Evolutionary conservation across 2,797 vertebrate genomes (phyloP), one percentile per base, ranked within the genome.

Genomic region (Allobates femoralis): DNA sequence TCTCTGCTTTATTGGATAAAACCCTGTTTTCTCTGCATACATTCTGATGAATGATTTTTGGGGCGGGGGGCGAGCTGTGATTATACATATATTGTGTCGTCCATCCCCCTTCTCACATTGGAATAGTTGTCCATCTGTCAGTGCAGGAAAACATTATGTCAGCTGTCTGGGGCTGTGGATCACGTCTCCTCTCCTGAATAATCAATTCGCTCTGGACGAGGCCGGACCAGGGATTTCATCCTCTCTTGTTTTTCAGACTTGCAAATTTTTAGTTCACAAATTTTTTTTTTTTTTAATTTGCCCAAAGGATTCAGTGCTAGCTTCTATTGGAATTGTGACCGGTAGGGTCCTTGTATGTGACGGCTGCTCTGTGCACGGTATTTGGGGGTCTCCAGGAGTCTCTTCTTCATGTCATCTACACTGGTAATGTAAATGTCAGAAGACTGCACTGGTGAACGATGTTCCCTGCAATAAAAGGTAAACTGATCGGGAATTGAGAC

Each of bases 101-200:
- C 28, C 4, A 10, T 21, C 66, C 66, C 51, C 8, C 11, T 4
- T 1, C 14, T 37, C 56, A 4, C 46, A 71, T 37, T 32, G 12
- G 11, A 34, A 73, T 56, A 18, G 23, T 8, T 73, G 66, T 73
- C 37, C 51, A 66, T 73, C 30, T 82, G 80, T 71, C 51, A 51
- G 66, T 34, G 32, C 50, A 73, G 80, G 80, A 82, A 73, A 73
- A 73, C 66, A 73, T 82, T n/a, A 69, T 82, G 80, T 82, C 80
- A 82, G 51, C 66, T 82, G 80, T 73, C 80, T 82, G 80, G 46
- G 51, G 19, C 30, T 6, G 50, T 12, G 64, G 64, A 55, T 37
- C 76, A 16, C 26, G 79, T 51, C 62, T 81, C 78, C 28, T 66
- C 58, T 66, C 23, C 79, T 73, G 80, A 73, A 82, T 82, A 82